A percentile compares a stretch with the other conserved stretches of the same genome.
These are phyloP conservation scores for Suricata suricatta DNA, from an alignment of 2,113 vertebrate species.

Conservation along the genomic window DNA sequence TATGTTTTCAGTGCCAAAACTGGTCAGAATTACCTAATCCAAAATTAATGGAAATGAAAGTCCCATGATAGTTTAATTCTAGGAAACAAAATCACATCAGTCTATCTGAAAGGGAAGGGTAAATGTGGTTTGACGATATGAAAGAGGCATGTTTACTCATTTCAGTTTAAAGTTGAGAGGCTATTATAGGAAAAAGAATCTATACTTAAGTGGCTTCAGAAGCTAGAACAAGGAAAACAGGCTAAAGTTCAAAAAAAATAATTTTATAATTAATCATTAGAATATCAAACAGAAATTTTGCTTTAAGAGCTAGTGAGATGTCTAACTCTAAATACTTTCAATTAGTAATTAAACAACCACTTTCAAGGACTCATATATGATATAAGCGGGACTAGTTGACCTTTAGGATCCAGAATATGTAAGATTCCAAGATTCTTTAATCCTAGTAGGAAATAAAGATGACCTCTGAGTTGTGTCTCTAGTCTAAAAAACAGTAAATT, in stretches of 20 bases:
- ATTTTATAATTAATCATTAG: background rate
- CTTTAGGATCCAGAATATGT: background rate
- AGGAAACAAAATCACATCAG: background rate
- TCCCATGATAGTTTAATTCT: background rate
- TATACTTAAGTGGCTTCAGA: background rate
- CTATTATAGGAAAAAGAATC: background rate
- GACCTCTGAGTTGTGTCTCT: background rate
- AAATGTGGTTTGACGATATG: background rate
- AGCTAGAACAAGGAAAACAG: background rate
- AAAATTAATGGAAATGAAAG: background rate
- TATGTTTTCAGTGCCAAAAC: background rate
- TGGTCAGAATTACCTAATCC: background rate
- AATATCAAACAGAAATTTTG: background rate
- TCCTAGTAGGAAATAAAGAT: background rate
- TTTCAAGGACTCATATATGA: background rate
- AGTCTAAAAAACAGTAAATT: background rate
- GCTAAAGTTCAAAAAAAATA: background rate
- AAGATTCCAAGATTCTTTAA: background rate
- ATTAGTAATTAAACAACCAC: background rate
- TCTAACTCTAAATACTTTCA: background rate
- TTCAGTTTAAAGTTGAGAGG: background rate
- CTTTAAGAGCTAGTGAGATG: background rate
- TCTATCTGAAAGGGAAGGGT: background rate
- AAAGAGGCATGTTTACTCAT: background rate
- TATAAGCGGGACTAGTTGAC: background rate